Percentiles rank a stretch among this genome's conserved stretches.
Evolutionary conservation across 92 coral and sea anemone species (phyloP).

Genomic region (Porites divaricata): DNA sequence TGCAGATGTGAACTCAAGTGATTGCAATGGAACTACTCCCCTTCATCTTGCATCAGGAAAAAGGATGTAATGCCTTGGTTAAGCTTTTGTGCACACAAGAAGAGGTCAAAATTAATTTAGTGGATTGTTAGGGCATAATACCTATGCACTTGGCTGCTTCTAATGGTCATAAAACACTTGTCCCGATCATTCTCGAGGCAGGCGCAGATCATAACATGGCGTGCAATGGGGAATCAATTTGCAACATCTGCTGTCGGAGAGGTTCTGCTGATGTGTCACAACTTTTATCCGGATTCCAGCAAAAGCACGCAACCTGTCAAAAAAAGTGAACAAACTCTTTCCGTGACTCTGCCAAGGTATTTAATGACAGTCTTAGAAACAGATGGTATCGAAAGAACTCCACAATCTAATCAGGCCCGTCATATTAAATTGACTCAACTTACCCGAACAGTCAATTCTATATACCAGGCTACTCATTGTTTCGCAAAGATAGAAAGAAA

Average conservation of each 20-base stretch:
- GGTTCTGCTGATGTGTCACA: constrained; percentile 30
- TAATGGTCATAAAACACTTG: constrained; percentile 42
- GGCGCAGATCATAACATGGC: constrained; percentile 31
- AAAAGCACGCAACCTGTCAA: background rate
- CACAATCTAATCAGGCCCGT: constrained; percentile 25
- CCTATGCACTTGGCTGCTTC: constrained; percentile 48
- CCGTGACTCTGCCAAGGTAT: constrained; percentile 28
- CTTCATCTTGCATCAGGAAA: constrained; percentile 41
- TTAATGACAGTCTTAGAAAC: constrained; percentile 33
- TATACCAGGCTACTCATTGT: no score
- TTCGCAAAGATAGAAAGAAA: no score
- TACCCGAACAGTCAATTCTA: no score
- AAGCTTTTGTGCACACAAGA: constrained; percentile 40
- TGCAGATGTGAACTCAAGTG: constrained; percentile 39
- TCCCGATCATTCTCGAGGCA: constrained; percentile 40
- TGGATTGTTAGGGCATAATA: constrained; percentile 20
- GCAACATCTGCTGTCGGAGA: constrained; percentile 43
- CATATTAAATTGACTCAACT: no score
- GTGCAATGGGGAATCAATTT: constrained; percentile 35
- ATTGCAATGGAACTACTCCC: constrained; percentile 42
- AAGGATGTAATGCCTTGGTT: constrained; percentile 37
- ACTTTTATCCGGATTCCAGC: constrained; percentile 8
- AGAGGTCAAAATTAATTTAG: constrained; percentile 23
- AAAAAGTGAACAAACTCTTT: background rate
- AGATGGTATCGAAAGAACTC: constrained; percentile 37